Evolutionary conservation across 2,888 invertebrate species (phyloP), one percentile per base, ranked within the genome.

Genomic region (Sarcophaga subvicina): DNA sequence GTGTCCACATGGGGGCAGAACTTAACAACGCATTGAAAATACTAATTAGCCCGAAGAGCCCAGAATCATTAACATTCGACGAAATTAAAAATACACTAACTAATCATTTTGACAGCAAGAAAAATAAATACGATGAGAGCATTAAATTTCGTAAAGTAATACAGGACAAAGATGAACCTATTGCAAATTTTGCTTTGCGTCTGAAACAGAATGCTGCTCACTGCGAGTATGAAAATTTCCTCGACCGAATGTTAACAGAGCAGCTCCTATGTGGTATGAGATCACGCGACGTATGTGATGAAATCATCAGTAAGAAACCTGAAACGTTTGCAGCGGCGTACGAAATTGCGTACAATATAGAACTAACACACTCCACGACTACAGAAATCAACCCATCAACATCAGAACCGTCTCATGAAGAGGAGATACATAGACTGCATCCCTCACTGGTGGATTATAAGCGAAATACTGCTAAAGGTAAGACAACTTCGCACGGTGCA

Each of bases 1-100:
- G 78, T 20, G 85, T 87, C 5, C 75, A 88, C n/a, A 87, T 87
- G 81, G 83, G 83, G 0, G 12, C 22, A 11, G 85, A 87, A 22
- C 60, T 88, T 8, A 87, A 70, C 14, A 70, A 70, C 22, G 70
- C 70, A 25, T 14, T 70, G 8, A 70, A 25, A 8, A 54, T 22
- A 22, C 22, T 22, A 22, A 22, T 22, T 22, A 22, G 22, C 22
- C 22, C 22, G 1, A 22, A 22, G 22, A 22, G 22, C 22, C 22
- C 22, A 22, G 22, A 22, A 22, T 22, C 22, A 22, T 22, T 22
- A 22, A 22, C 70, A 37, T 70, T 70, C 75, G 11, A 62, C 8
- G 37, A 85, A 82, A 66, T 80, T 60, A 72, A 73, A 25, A 70
- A 22, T 11, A 37, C 37, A 22, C 22, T 22, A 22, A 22, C 22